These are phyloP conservation scores for Mechanitis messenoides DNA, from an alignment of 2,888 invertebrate genomes.

Conservation along the genomic window DNA sequence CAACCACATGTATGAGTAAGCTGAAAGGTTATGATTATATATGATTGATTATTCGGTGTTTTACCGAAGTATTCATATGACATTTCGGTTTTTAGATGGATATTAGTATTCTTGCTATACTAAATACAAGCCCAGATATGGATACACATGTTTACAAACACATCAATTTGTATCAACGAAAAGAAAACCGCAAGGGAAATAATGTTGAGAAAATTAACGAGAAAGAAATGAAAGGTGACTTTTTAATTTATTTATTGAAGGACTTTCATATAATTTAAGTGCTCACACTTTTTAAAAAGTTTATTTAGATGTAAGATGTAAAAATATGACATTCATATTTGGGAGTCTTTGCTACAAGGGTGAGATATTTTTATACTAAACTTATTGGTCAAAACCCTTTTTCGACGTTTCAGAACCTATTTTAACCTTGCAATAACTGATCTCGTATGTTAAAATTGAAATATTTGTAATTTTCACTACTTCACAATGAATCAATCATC, in stretches of 20 bases:
- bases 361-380: no score
- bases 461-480: no score
- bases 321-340: conserved; percentile 4
- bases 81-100: conserved; percentile 32
- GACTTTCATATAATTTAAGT: no score
- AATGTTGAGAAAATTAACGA: conserved; percentile 28
- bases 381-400: no score
- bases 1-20: conserved; percentile 44
- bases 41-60: conserved; percentile 71
- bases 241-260: not conserved
- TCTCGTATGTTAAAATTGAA: no score
- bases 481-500: no score
- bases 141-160: conserved; percentile 40
- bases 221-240: conserved; percentile 24
- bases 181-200: conserved; percentile 23
- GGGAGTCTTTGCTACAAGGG: no score
- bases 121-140: conserved; percentile 12
- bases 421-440: no score
- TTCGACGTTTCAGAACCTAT: no score
- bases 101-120: conserved; percentile 8
- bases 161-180: conserved; percentile 46
- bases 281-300: no score
- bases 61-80: conserved; percentile 49
- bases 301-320: no score
- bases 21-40: conserved; percentile 46